Conservation (phyloP, 1,140 invertebrate genomes). For the Latrodectus geometricus region DNA sequence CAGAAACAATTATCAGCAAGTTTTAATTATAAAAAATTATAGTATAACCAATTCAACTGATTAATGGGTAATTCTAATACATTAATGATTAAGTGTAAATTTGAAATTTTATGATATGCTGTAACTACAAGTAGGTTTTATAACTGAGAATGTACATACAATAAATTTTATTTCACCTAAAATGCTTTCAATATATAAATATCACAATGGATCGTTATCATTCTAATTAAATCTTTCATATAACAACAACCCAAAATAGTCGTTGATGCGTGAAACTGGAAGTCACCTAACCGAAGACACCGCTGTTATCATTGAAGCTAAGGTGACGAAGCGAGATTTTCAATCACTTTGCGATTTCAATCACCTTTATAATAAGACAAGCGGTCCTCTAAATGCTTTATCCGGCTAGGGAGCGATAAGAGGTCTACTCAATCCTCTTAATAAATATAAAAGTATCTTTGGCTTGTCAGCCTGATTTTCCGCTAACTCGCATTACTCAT, state of each 20-base stretch:
- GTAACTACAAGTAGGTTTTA: too few species aligned
- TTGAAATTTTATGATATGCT: too few species aligned
- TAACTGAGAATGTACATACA: too few species aligned
- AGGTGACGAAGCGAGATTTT: constrained; percentile 40
- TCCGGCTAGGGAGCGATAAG: constrained; percentile 44
- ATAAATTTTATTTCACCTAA: too few species aligned
- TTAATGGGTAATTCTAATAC: too few species aligned
- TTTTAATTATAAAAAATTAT: too few species aligned
- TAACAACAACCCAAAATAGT: not conserved
- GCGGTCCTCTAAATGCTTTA: constrained; percentile 23
- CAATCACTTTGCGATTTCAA: constrained; percentile 52
- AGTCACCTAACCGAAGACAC: constrained; percentile 40
- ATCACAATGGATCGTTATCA: too few species aligned
- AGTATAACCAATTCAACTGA: too few species aligned
- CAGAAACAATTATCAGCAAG: too few species aligned
- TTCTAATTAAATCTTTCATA: constrained; percentile 12
- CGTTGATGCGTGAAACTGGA: constrained; percentile 38
- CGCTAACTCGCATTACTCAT: constrained; percentile 46
- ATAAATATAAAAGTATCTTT: constrained; percentile 51
- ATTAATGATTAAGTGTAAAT: too few species aligned
- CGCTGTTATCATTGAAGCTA: constrained; percentile 31
- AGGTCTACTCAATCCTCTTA: constrained; percentile 46
- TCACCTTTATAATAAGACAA: constrained; percentile 46
- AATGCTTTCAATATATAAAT: too few species aligned
- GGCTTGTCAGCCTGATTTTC: constrained; percentile 39